A percentile compares a stretch with the other conserved stretches of the same genome.
Conservation (phyloP, 2,797 vertebrate genomes). For the Octomys mimax region DNA sequence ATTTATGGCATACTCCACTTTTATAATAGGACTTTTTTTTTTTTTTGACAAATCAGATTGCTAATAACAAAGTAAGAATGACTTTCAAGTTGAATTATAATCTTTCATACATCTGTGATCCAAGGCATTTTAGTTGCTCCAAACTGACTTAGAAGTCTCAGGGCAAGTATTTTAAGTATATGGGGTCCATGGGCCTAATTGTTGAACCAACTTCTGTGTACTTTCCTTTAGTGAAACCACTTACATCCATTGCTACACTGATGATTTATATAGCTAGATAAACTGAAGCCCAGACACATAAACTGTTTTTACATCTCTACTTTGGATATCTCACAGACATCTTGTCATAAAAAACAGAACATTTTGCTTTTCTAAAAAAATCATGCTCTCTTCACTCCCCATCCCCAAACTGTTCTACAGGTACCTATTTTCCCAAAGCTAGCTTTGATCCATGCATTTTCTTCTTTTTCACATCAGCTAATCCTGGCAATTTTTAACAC, state of each 20-base stretch:
- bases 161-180: neutral
- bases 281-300: neutral
- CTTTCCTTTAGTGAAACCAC: neutral
- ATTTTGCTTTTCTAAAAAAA: neutral
- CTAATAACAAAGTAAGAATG: slow-evolving; percentile 23
- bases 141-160: neutral
- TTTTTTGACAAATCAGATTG: neutral
- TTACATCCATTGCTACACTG: neutral
- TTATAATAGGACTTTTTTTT: slow-evolving; percentile 17
- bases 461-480: neutral
- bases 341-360: neutral
- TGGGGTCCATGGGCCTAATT: neutral
- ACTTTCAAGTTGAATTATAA: slow-evolving; percentile 15
- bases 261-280: neutral
- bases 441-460: neutral
- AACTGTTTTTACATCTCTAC: neutral
- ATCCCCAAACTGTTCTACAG: neutral
- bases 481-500: slow-evolving; percentile 43
- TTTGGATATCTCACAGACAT: neutral
- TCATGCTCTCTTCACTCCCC: neutral
- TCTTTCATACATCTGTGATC: neutral
- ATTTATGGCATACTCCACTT: neutral
- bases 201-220: neutral
- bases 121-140: slow-evolving; percentile 39
- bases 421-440: neutral